Evolutionary conservation across 2,113 vertebrate species (phyloP).

Genomic region (Phasianus colchicus): DNA sequence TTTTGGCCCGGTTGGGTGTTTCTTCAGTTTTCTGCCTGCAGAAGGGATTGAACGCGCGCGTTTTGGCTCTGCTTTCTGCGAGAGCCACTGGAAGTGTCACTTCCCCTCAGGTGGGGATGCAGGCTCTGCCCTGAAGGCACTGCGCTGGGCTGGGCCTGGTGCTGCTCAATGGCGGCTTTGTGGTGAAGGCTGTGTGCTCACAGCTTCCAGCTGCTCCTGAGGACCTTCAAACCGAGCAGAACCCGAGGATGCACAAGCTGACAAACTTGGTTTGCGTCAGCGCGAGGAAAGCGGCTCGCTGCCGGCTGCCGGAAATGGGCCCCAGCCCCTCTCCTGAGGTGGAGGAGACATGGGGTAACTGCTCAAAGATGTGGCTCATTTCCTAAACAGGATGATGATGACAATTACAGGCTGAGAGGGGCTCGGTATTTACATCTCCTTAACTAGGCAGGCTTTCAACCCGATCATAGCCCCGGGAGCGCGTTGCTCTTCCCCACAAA

Average conservation of each 20-base stretch:
- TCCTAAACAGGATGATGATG: slow-evolving; percentile 48
- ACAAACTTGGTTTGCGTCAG: slow-evolving; percentile 75
- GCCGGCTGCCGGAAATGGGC: slow-evolving; percentile 70
- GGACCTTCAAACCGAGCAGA: slow-evolving; percentile 40
- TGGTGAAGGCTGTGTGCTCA: not conserved
- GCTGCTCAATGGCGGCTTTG: slow-evolving; percentile 29
- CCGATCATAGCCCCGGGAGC: not conserved
- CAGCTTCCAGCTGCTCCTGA: slow-evolving; percentile 6
- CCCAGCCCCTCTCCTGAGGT: slow-evolving; percentile 72
- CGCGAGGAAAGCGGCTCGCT: slow-evolving; percentile 47
- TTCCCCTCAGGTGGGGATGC: not conserved
- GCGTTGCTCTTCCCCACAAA: not conserved
- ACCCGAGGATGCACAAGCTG: slow-evolving; percentile 71
- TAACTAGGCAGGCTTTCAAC: not conserved
- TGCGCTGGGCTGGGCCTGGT: not conserved
- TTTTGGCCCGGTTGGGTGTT: slow-evolving; percentile 28
- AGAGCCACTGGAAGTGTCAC: slow-evolving; percentile 15
- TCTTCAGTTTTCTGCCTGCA: slow-evolving; percentile 26
- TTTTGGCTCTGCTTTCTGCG: not conserved
- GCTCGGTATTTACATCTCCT: slow-evolving; percentile 27
- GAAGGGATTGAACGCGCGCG: not conserved
- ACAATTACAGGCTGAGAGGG: slow-evolving; percentile 60
- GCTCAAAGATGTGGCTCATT: slow-evolving; percentile 65
- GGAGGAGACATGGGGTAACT: slow-evolving; percentile 62
- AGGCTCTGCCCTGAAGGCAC: not conserved